Conservation (phyloP, 2,797 vertebrate species). For the Melanotaenia nigrans region DNA sequence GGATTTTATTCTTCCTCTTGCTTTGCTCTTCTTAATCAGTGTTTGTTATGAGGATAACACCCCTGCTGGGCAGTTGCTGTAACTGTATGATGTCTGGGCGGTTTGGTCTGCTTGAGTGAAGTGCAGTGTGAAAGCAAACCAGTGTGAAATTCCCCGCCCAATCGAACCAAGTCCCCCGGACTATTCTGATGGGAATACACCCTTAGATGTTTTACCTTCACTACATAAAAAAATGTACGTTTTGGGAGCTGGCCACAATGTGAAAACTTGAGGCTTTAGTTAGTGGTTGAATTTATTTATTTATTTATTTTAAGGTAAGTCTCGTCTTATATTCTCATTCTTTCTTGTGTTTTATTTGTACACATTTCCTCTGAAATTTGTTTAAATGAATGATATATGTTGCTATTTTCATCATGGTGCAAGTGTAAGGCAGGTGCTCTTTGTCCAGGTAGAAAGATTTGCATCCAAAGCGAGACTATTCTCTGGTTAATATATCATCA, state of each 20-base stretch:
- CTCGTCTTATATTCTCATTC: background rate
- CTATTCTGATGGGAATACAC: too few species aligned
- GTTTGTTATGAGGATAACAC: too few species aligned
- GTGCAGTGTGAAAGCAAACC: too few species aligned
- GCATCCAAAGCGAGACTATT: slow-evolving; percentile 40
- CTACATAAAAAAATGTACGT: background rate
- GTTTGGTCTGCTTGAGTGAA: background rate
- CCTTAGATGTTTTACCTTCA: background rate
- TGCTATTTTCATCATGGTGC: background rate
- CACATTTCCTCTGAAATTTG: background rate
- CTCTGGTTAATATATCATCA: slow-evolving; percentile 17
- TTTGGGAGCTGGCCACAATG: too few species aligned
- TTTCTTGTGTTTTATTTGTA: background rate
- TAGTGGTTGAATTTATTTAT: too few species aligned
- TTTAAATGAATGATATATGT: background rate
- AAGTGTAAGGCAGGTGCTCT: slow-evolving; percentile 13
- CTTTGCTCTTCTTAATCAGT: background rate
- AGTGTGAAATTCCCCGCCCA: background rate
- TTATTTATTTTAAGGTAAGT: background rate
- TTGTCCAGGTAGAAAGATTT: slow-evolving; percentile 51
- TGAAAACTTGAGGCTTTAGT: too few species aligned
- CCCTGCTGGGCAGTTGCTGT: background rate
- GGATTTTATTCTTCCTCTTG: background rate
- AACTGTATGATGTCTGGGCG: background rate
- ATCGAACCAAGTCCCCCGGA: background rate